Conservation (phyloP, 2,797 vertebrate genomes). For the Liparis tanakae region DNA sequence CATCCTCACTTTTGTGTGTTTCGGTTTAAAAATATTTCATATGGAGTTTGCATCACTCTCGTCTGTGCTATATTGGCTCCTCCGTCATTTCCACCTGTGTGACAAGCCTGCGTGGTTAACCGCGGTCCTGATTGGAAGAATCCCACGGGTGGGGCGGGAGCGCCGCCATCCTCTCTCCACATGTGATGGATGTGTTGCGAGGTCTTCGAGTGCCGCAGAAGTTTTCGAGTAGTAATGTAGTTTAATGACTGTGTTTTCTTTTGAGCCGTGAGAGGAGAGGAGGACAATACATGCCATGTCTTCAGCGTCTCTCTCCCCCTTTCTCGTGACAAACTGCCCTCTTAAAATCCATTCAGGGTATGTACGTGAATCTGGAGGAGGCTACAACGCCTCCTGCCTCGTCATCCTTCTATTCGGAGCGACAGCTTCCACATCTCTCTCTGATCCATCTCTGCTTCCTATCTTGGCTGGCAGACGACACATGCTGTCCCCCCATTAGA, state of each 20-base stretch:
- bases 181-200: conserved; percentile 65
- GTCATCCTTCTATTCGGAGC: conserved; percentile 46
- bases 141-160: conserved; percentile 31
- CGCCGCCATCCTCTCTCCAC: conserved; percentile 31
- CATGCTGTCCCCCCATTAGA: conserved; percentile 14
- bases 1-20: conserved; percentile 14
- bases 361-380: conserved; percentile 53
- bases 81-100: conserved; percentile 55
- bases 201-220: conserved; percentile 44
- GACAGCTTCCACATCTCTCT: conserved; percentile 43
- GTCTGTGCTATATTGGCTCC: conserved; percentile 49
- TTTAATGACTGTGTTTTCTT: conserved; percentile 67
- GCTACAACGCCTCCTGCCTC: conserved; percentile 30
- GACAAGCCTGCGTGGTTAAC: conserved; percentile 52
- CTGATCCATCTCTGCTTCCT: conserved; percentile 16
- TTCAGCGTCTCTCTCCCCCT: conserved; percentile 37
- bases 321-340: conserved; percentile 63
- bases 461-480: conserved; percentile 13
- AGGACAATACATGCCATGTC: conserved; percentile 15
- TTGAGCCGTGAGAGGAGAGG: conserved; percentile 37
- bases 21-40: conserved; percentile 38
- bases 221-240: conserved; percentile 72
- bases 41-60: conserved; percentile 50
- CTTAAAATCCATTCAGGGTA: conserved; percentile 46
- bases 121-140: conserved; percentile 39